Evolutionary conservation across 2,113 vertebrate genomes (phyloP).

Genomic region (Canis aureus): DNA sequence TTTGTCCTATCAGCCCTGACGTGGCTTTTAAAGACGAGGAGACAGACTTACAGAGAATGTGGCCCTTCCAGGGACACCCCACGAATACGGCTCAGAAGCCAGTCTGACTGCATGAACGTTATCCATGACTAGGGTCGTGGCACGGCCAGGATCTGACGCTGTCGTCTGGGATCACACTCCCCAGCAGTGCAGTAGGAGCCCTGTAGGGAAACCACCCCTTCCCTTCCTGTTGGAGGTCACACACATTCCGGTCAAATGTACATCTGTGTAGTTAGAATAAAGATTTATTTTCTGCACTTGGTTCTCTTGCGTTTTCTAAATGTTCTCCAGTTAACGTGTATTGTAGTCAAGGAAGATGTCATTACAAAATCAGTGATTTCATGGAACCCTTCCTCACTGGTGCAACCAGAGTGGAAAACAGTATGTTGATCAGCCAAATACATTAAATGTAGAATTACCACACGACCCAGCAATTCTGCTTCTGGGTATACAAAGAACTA

Average conservation of each 20-base stretch:
- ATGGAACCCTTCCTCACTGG: neutral
- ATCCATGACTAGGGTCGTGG: neutral
- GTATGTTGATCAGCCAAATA: neutral
- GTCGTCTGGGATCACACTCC: neutral
- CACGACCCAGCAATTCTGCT: neutral
- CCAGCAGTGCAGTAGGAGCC: neutral
- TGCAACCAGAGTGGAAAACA: neutral
- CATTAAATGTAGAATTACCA: conserved; percentile 17
- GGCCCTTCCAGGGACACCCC: neutral
- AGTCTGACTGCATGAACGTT: neutral
- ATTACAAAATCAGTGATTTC: conserved; percentile 57
- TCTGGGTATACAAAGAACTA: conserved; percentile 6
- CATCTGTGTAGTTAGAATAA: neutral
- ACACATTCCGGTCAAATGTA: neutral
- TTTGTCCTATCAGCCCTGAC: neutral
- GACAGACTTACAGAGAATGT: neutral
- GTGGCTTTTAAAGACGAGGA: neutral
- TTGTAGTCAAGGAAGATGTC: conserved; percentile 47
- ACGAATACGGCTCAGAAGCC: neutral
- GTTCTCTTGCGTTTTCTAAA: conserved; percentile 36
- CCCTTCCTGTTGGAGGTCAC: neutral
- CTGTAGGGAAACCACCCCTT: neutral
- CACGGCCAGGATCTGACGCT: neutral
- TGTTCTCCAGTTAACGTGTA: neutral
- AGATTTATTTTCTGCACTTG: conserved; percentile 29